phyloP scores from a whole-genome alignment of 1,140 invertebrate species.

The Lepidurus couesii region DNA sequence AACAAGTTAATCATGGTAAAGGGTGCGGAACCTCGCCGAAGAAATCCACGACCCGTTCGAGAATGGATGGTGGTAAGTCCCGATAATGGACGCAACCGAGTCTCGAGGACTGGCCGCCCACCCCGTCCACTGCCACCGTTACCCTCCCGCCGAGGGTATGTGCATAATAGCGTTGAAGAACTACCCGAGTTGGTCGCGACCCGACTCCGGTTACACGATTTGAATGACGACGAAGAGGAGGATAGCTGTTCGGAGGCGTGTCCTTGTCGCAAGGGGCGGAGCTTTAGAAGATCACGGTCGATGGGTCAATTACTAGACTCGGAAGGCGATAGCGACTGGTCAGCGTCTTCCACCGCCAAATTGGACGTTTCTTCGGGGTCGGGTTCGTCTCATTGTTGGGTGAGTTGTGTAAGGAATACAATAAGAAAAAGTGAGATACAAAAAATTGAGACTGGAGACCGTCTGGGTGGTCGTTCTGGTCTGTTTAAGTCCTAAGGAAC shows the following conservation, averaged over 20 bases:
- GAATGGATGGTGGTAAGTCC: background rate
- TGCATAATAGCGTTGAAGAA: background rate
- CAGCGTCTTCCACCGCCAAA: background rate
- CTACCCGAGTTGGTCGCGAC: background rate
- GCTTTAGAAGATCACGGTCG: background rate
- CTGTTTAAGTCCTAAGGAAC: too few relatives aligned
- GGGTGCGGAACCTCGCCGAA: background rate
- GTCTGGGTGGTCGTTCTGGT: background rate
- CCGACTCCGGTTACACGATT: background rate
- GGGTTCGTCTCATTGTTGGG: background rate
- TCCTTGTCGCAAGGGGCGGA: background rate
- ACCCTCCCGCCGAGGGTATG: background rate
- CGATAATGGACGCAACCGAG: background rate
- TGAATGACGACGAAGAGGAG: background rate
- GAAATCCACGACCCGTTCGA: background rate
- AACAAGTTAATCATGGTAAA: too few relatives aligned
- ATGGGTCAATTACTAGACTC: background rate
- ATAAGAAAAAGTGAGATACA: too few relatives aligned
- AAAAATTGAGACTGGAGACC: too few relatives aligned
- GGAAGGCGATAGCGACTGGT: conserved; percentile 17
- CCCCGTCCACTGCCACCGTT: background rate
- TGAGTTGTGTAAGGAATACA: background rate
- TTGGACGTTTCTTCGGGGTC: conserved; percentile 9
- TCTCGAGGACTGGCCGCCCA: background rate
- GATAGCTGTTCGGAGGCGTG: conserved; percentile 1